phyloP scores from a whole-genome alignment of 2,113 vertebrate species.

The Atrichornis clamosus region DNA sequence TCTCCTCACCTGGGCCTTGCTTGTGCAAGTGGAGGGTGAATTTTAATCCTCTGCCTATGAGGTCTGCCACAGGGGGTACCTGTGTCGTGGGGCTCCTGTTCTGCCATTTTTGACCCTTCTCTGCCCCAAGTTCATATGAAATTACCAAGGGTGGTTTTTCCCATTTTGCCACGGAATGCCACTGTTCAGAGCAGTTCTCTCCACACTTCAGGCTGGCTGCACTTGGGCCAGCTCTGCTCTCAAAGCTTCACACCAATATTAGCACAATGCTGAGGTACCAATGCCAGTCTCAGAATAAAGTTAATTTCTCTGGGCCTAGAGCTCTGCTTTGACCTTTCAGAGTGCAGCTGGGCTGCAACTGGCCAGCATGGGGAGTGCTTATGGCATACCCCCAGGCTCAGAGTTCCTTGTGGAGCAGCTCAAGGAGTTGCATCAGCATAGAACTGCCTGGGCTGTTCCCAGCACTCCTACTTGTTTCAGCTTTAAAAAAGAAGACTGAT shows the following conservation, averaged over 20 bases:
- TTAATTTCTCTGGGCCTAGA: background rate
- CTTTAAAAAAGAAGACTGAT: background rate
- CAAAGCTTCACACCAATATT: fast-evolving
- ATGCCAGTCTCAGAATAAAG: background rate
- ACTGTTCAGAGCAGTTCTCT: background rate
- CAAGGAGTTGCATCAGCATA: background rate
- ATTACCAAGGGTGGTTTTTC: background rate
- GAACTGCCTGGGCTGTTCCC: background rate
- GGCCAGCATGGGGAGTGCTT: background rate
- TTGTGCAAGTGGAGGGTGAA: background rate
- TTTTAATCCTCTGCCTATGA: background rate
- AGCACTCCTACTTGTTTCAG: background rate
- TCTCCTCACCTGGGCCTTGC: background rate
- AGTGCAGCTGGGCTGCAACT: background rate
- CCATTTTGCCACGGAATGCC: background rate
- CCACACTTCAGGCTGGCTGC: background rate
- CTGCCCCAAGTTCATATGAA: background rate
- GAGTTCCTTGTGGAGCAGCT: background rate
- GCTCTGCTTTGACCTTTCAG: background rate
- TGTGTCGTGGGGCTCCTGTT: fast-evolving
- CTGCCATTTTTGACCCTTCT: background rate
- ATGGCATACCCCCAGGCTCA: background rate
- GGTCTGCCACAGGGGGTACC: background rate
- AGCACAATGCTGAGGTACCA: background rate
- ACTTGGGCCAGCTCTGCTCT: background rate